A percentile compares a stretch with the other conserved stretches of the same genome.
phyloP scores from a whole-genome alignment of 35 echinoderm and acorn worm species.

The Hemicentrotus pulcherrimus region DNA sequence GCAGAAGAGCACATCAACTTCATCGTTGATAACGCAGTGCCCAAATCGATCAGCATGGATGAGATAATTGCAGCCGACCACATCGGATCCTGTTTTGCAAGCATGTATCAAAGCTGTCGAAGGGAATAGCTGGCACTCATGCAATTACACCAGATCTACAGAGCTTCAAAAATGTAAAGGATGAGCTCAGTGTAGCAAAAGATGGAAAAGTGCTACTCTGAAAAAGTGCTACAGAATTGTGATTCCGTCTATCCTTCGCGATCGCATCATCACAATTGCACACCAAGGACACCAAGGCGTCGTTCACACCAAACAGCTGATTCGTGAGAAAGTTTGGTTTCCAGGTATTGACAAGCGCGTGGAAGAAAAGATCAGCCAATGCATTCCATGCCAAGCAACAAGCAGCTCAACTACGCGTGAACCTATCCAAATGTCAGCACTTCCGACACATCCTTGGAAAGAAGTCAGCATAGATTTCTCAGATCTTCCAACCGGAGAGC shows the following conservation, averaged over 20 bases:
- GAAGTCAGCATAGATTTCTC: slow-evolving; percentile 72
- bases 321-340: slow-evolving; percentile 83
- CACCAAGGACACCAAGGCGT: slow-evolving; percentile 80
- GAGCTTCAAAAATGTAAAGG: slow-evolving; percentile 36
- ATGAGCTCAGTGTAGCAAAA: slow-evolving; percentile 68
- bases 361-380: slow-evolving; percentile 61
- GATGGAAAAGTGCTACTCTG: slow-evolving; percentile 53
- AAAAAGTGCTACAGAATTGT: slow-evolving; percentile 68
- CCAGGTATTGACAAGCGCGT: slow-evolving; percentile 64
- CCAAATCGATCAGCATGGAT: slow-evolving; percentile 63
- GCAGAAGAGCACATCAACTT: slow-evolving; percentile 73
- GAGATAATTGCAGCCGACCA: slow-evolving; percentile 51
- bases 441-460: slow-evolving; percentile 59
- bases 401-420: slow-evolving; percentile 40
- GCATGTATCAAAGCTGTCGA: slow-evolving; percentile 38
- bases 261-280: slow-evolving; percentile 63
- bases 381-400: slow-evolving; percentile 74
- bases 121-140: slow-evolving; percentile 58
- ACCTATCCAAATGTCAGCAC: slow-evolving; percentile 66
- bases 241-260: slow-evolving; percentile 52
- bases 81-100: slow-evolving; percentile 59
- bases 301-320: slow-evolving; percentile 72
- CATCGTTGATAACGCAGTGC: slow-evolving; percentile 64
- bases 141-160: slow-evolving; percentile 32
- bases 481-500: slow-evolving; percentile 63